Conservation (phyloP, 2,888 invertebrate genomes). For the Scaptomyza parva region DNA sequence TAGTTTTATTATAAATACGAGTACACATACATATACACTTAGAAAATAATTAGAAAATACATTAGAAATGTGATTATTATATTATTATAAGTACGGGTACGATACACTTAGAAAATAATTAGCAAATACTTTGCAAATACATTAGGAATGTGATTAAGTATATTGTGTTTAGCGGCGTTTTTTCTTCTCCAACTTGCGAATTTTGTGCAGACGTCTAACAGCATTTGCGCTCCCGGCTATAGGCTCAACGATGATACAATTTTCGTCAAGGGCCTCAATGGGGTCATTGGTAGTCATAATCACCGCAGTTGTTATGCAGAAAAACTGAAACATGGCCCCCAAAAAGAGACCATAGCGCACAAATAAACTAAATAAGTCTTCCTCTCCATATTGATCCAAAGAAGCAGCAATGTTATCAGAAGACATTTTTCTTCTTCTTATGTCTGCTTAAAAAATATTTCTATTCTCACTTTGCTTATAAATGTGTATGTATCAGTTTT, state of each 20-base stretch:
- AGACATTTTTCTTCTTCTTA: slow-evolving; percentile 48
- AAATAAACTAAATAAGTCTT: slow-evolving; percentile 90
- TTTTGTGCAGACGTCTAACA: slow-evolving; percentile 81
- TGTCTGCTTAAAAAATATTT: background rate
- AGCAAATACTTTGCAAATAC: slow-evolving; percentile 21
- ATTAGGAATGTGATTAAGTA: background rate
- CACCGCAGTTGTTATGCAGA: slow-evolving; percentile 93
- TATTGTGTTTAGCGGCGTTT: slow-evolving; percentile 77
- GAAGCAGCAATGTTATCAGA: slow-evolving; percentile 53
- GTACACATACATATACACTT: slow-evolving; percentile 19
- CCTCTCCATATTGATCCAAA: slow-evolving; percentile 84
- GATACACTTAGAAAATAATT: slow-evolving; percentile 23
- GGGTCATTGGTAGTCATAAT: slow-evolving; percentile 86
- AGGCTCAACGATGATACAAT: slow-evolving; percentile 33
- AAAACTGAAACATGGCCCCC: slow-evolving; percentile 94
- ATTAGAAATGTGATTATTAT: background rate
- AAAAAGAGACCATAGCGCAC: slow-evolving; percentile 93
- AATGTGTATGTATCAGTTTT: background rate
- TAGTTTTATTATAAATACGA: slow-evolving; percentile 49
- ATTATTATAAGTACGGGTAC: slow-evolving; percentile 46
- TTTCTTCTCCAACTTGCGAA: slow-evolving; percentile 83
- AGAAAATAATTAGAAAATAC: slow-evolving; percentile 25
- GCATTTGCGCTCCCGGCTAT: slow-evolving; percentile 36
- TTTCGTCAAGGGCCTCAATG: slow-evolving; percentile 39
- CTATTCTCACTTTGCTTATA: slow-evolving; percentile 29